A percentile compares a stretch with the other conserved stretches of the same genome.
Evolutionary conservation across 2,113 vertebrate genomes (phyloP).

Genomic region (Pagrus major): DNA sequence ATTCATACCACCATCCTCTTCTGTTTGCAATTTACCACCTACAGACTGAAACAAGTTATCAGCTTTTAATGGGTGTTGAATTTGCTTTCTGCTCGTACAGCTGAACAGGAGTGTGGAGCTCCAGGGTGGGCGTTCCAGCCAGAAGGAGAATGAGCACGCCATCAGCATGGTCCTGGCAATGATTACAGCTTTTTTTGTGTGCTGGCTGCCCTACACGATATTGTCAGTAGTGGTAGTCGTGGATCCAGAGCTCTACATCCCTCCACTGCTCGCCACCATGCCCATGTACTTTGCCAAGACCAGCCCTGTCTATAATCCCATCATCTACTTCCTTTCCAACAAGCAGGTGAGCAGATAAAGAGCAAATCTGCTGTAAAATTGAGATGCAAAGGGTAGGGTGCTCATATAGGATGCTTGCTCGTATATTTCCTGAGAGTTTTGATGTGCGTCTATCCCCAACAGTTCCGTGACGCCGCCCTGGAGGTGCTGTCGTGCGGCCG

Average conservation of each 20-base stretch:
- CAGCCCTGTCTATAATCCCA: conserved; percentile 84
- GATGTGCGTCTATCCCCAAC: background rate
- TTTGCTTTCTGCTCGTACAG: conserved; percentile 55
- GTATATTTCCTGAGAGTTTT: conserved; percentile 1
- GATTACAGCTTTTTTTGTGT: conserved; percentile 80
- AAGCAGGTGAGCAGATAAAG: conserved; percentile 73
- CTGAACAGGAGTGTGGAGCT: conserved; percentile 83
- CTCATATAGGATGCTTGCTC: background rate
- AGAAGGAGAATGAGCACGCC: conserved; percentile 78
- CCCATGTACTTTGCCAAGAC: conserved; percentile 86
- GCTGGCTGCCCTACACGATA: conserved; percentile 84
- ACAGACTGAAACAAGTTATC: conserved; percentile 14
- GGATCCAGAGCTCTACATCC: conserved; percentile 78
- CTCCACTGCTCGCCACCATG: conserved; percentile 82
- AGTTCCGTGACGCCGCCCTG: conserved; percentile 78
- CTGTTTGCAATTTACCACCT: conserved; percentile 16
- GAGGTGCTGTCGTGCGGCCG: conserved; percentile 77
- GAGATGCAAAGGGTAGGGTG: background rate
- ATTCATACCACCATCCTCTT: background rate
- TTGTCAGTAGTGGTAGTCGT: conserved; percentile 81
- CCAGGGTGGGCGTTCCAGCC: conserved; percentile 77
- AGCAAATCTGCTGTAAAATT: background rate
- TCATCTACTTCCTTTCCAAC: conserved; percentile 85
- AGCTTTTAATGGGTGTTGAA: conserved; percentile 27
- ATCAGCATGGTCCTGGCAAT: conserved; percentile 81